Evolutionary conservation across 2,888 invertebrate genomes (phyloP).

Genomic region (Cataglyphis altisquamis): DNA sequence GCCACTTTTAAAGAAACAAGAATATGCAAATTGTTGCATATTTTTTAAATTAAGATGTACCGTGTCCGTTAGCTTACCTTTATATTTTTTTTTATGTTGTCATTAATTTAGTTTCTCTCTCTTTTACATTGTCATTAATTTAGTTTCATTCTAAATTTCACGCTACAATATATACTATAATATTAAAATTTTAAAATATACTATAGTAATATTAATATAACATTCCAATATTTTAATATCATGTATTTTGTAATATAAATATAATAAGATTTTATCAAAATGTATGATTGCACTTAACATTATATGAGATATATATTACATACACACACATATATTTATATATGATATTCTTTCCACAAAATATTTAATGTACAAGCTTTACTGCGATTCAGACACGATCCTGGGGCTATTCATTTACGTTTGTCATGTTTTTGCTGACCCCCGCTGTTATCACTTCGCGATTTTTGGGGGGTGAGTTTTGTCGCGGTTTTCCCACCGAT

Average conservation of each 20-base stretch:
- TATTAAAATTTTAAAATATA: not conserved
- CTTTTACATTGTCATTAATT: not conserved
- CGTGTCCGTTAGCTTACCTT: not conserved
- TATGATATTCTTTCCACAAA: not conserved
- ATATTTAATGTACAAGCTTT: slow-evolving; percentile 12
- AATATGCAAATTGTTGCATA: slow-evolving; percentile 25
- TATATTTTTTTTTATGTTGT: not conserved
- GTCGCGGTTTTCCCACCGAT: slow-evolving; percentile 50
- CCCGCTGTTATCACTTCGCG: slow-evolving; percentile 12
- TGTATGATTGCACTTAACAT: not conserved
- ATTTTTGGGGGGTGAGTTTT: slow-evolving; percentile 39
- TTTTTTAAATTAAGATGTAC: slow-evolving; percentile 21
- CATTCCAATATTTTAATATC: not conserved
- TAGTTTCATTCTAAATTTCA: not conserved
- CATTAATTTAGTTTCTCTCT: not conserved
- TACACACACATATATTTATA: too few species aligned
- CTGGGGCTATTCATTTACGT: slow-evolving; percentile 5
- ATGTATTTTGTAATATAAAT: not conserved
- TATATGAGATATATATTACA: not conserved
- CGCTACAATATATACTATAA: not conserved
- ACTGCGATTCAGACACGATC: not conserved
- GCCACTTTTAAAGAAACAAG: slow-evolving; percentile 34
- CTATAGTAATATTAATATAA: not conserved
- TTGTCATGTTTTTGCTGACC: slow-evolving; percentile 25
- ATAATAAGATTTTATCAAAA: not conserved